Conservation (phyloP, 2,797 vertebrate species). For the Alosa sapidissima region DNA sequence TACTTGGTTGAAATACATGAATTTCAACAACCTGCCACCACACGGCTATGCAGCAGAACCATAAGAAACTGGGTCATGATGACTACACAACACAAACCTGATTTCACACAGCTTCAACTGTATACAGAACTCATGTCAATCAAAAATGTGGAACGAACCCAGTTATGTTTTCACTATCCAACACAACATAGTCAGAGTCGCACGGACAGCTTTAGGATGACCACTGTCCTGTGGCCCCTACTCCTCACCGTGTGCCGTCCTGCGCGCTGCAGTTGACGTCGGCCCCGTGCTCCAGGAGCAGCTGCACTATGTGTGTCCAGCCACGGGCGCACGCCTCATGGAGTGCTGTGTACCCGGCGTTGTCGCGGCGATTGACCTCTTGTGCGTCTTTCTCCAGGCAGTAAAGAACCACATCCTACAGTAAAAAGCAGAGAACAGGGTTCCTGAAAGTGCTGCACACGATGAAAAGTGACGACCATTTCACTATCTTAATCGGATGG, state of each 20-base stretch:
- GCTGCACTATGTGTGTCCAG: constrained; percentile 92
- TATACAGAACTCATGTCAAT: neutral
- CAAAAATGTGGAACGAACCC: neutral
- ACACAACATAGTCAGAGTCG: neutral
- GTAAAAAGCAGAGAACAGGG: neutral
- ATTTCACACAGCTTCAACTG: neutral
- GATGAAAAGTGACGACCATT: too few relatives aligned
- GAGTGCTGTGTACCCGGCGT: constrained; percentile 95
- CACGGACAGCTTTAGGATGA: neutral
- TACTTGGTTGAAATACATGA: neutral
- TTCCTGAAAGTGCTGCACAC: neutral
- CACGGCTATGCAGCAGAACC: neutral
- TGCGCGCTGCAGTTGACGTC: constrained; percentile 98
- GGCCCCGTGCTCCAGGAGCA: constrained; percentile 90
- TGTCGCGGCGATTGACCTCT: constrained; percentile 95
- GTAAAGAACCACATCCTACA: constrained; percentile 93
- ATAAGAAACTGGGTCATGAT: neutral
- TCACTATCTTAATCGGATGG: neutral
- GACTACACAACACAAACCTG: neutral
- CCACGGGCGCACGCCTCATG: constrained; percentile 94
- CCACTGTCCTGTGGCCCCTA: too few relatives aligned
- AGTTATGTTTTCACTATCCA: neutral
- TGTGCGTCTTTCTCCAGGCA: constrained; percentile 93
- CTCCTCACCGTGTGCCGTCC: constrained; percentile 90
- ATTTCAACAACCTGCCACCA: neutral